Evolutionary conservation across 2,113 vertebrate genomes (phyloP).

Genomic region (Microcebus murinus): DNA sequence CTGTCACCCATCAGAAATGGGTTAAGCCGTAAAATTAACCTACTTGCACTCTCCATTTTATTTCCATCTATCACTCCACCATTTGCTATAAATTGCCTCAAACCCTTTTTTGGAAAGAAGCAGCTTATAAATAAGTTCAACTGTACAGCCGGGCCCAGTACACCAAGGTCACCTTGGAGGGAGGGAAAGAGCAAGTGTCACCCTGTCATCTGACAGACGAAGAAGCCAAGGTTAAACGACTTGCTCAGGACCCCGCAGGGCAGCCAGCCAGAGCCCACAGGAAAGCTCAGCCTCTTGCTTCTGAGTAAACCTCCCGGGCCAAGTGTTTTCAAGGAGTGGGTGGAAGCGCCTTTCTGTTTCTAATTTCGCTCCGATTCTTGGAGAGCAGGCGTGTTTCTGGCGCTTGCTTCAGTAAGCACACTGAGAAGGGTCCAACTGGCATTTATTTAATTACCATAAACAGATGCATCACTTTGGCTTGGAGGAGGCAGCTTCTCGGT

Average conservation of each 20-base stretch:
- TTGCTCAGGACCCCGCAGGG: neutral
- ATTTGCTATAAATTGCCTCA: neutral
- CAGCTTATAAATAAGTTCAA: neutral
- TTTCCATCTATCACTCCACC: neutral
- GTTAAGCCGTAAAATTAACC: neutral
- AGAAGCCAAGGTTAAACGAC: neutral
- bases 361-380: conserved; percentile 1
- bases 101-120: neutral
- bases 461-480: conserved; percentile 47
- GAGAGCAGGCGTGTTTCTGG: neutral
- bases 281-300: neutral
- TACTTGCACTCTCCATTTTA: neutral
- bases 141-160: neutral
- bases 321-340: neutral
- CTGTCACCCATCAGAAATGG: neutral
- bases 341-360: neutral
- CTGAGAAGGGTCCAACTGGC: conserved; percentile 24
- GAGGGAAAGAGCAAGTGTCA: neutral
- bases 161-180: neutral
- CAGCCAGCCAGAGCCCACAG: neutral
- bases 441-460: conserved; percentile 50
- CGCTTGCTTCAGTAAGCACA: neutral
- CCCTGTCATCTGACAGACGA: neutral
- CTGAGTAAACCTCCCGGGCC: neutral
- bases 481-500: neutral